phyloP scores from a whole-genome alignment of 37 sponge, comb jelly and placozoan genomes.

The Ephydatia muelleri region DNA sequence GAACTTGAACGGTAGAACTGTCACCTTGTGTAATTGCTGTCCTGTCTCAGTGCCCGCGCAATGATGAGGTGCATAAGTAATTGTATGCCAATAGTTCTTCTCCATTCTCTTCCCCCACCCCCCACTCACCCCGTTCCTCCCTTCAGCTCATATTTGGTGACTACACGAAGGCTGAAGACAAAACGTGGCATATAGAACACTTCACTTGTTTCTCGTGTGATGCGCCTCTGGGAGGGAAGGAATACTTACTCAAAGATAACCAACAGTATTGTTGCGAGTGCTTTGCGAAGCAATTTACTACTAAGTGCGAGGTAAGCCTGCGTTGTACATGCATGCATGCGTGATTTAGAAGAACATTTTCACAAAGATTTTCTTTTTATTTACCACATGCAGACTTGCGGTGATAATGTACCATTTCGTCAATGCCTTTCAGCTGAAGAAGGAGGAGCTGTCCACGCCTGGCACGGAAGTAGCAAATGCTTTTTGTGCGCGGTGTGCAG shows the following conservation, averaged over 20 bases:
- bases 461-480: neutral
- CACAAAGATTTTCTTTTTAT: neutral
- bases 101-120: too few species aligned
- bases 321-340: too few species aligned
- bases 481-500: neutral
- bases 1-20: too few species aligned
- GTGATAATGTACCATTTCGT: neutral
- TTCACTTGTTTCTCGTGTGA: conserved; percentile 61
- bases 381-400: neutral
- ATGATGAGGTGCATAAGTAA: too few species aligned
- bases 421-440: neutral
- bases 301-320: conserved; percentile 40
- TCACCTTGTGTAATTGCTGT: too few species aligned
- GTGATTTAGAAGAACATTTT: neutral
- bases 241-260: conserved; percentile 42
- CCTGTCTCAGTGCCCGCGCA: too few species aligned
- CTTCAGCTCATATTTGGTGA: conserved; percentile 56
- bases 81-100: too few species aligned
- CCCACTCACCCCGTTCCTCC: too few species aligned
- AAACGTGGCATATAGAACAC: conserved; percentile 64
- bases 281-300: conserved; percentile 41
- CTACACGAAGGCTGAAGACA: conserved; percentile 58
- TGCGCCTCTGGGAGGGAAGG: conserved; percentile 45
- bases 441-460: neutral
- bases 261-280: conserved; percentile 60